Percentiles rank a stretch among this genome's conserved stretches.
Conservation (phyloP, 2,113 vertebrate species). For the Alosa alosa region DNA sequence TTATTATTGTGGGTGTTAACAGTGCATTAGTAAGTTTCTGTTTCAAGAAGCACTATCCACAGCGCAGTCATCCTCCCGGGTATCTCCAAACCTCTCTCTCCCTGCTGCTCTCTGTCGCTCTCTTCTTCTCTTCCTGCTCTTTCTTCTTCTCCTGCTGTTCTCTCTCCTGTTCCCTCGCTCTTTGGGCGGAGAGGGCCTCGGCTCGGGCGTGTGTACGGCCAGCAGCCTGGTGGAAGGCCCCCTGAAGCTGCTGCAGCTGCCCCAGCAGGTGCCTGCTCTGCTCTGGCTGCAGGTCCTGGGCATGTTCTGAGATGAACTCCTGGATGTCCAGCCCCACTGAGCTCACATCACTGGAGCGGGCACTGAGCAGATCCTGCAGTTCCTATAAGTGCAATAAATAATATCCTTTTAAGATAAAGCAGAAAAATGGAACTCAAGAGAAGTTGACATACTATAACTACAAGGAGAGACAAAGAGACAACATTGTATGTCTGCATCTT, state of each 20-base stretch:
- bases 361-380: constrained; percentile 68
- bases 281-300: constrained; percentile 81
- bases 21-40: constrained; percentile 34
- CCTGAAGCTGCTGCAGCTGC: constrained; percentile 84
- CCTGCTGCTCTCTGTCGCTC: constrained; percentile 57
- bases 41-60: constrained; percentile 3
- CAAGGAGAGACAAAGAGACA: background rate
- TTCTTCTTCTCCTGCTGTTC: constrained; percentile 48
- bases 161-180: constrained; percentile 59
- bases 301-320: constrained; percentile 85
- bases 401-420: background rate
- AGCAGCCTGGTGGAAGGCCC: constrained; percentile 74
- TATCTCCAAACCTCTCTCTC: constrained; percentile 75
- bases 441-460: background rate
- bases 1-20: background rate
- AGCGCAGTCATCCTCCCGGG: constrained; percentile 34
- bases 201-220: constrained; percentile 66
- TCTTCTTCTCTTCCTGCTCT: constrained; percentile 46
- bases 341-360: constrained; percentile 76
- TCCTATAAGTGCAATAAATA: constrained; percentile 62
- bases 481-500: background rate
- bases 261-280: constrained; percentile 83
- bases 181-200: constrained; percentile 69
- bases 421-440: background rate
- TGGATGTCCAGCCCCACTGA: constrained; percentile 78